phyloP scores from a whole-genome alignment of 2,888 invertebrate genomes.

The Drosophila prostipennis region DNA sequence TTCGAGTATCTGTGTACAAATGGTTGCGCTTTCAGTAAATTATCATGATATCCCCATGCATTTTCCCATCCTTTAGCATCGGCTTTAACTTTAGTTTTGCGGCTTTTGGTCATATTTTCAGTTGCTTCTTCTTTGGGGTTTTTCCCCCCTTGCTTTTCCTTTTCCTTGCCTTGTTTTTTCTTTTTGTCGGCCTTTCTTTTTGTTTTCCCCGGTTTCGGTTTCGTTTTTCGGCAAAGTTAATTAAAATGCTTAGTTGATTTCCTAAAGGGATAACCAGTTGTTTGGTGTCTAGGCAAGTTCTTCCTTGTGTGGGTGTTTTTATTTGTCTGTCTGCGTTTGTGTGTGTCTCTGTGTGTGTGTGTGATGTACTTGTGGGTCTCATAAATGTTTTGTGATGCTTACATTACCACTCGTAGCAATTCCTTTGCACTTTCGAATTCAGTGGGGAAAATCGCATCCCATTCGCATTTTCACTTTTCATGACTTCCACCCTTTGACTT shows the following conservation, averaged over 20 bases:
- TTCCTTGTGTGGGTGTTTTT: slow-evolving; percentile 4
- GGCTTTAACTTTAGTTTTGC: slow-evolving; percentile 75
- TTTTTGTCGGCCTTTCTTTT: slow-evolving; percentile 6
- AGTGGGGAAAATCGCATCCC: slow-evolving; percentile 11
- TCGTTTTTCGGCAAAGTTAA: slow-evolving; percentile 64
- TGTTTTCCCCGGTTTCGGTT: slow-evolving; percentile 18
- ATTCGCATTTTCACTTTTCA: slow-evolving; percentile 22
- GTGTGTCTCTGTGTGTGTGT: not conserved
- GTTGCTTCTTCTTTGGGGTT: slow-evolving; percentile 26
- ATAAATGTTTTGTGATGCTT: slow-evolving; percentile 36
- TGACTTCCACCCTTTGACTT: slow-evolving; percentile 1
- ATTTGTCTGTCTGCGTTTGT: not conserved
- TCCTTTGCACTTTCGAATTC: slow-evolving; percentile 28
- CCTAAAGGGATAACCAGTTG: slow-evolving; percentile 70
- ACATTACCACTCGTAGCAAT: slow-evolving; percentile 2
- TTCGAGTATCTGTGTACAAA: slow-evolving; percentile 56
- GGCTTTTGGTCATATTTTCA: slow-evolving; percentile 71
- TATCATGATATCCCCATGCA: slow-evolving; percentile 64
- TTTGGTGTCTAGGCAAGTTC: slow-evolving; percentile 15
- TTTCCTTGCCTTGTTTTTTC: slow-evolving; percentile 16
- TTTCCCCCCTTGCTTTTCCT: slow-evolving; percentile 4
- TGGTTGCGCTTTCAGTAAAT: slow-evolving; percentile 75
- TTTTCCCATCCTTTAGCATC: slow-evolving; percentile 21
- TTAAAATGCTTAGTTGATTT: slow-evolving; percentile 75
- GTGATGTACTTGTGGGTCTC: slow-evolving; percentile 27